These are phyloP conservation scores for Pocillopora meandrina DNA, from an alignment of 92 coral and sea anemone species.

Conservation along the genomic window DNA sequence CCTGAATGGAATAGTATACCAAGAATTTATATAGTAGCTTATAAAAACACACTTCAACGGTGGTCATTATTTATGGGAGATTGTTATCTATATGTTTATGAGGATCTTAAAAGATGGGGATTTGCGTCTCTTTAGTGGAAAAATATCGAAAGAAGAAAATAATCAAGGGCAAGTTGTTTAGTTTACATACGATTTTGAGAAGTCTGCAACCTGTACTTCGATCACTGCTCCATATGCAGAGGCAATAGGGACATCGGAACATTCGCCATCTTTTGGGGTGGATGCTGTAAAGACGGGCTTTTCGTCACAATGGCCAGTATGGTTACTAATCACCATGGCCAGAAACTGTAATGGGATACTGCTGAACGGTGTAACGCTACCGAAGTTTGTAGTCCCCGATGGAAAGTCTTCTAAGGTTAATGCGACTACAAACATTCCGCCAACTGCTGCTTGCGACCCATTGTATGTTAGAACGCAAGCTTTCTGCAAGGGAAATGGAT, in stretches of 20 bases:
- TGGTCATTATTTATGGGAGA: too few relatives aligned
- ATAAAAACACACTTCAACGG: too few relatives aligned
- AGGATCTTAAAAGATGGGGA: too few relatives aligned
- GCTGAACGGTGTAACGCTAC: slow-evolving; percentile 46
- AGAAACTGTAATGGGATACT: slow-evolving; percentile 54
- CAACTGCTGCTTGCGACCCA: neutral
- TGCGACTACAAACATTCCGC: slow-evolving; percentile 59
- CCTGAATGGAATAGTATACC: too few relatives aligned
- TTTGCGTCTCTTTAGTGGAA: neutral
- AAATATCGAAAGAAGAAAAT: too few relatives aligned
- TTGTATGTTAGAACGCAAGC: slow-evolving; percentile 1
- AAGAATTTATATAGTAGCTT: too few relatives aligned
- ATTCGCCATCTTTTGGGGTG: slow-evolving; percentile 49
- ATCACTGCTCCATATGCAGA: slow-evolving; percentile 24
- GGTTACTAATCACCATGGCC: slow-evolving; percentile 16
- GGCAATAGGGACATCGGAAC: slow-evolving; percentile 39
- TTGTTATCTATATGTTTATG: too few relatives aligned
- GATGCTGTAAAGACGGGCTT: slow-evolving; percentile 46
- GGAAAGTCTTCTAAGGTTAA: slow-evolving; percentile 61
- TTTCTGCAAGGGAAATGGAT: neutral
- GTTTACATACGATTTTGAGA: slow-evolving; percentile 28
- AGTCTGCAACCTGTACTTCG: slow-evolving; percentile 34
- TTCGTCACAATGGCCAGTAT: slow-evolving; percentile 29
- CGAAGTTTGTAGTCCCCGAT: slow-evolving; percentile 34
- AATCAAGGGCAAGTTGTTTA: too few relatives aligned